phyloP scores from a whole-genome alignment of 2,113 vertebrate species.

The Anarrhichthys ocellatus region DNA sequence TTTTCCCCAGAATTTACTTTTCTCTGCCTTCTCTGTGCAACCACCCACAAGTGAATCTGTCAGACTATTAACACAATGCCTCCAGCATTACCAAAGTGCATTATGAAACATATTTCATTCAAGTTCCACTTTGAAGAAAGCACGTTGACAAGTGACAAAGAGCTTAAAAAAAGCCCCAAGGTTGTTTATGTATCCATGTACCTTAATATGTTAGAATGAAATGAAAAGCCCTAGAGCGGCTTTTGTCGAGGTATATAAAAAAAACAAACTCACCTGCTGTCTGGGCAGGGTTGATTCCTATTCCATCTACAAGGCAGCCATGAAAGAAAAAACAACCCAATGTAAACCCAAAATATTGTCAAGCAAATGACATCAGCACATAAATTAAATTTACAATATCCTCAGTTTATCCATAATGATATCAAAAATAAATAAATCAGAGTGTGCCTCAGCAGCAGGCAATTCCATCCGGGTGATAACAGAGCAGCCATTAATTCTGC shows the following conservation, averaged over 20 bases:
- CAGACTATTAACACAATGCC: slow-evolving; percentile 28
- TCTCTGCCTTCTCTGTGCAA: slow-evolving; percentile 4
- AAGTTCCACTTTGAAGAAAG: slow-evolving; percentile 15
- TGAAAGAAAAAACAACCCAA: slow-evolving; percentile 23
- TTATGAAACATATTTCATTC: slow-evolving; percentile 34
- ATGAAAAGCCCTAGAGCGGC: neutral
- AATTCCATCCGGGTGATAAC: slow-evolving; percentile 31
- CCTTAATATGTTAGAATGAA: slow-evolving; percentile 5
- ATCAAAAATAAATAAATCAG: neutral
- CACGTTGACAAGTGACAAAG: slow-evolving; percentile 4
- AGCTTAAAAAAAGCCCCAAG: slow-evolving; percentile 14
- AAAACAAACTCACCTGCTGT: slow-evolving; percentile 80
- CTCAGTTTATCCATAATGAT: slow-evolving; percentile 17
- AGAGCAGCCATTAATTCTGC: slow-evolving; percentile 8
- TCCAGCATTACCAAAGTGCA: slow-evolving; percentile 11
- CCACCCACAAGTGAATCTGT: slow-evolving; percentile 28
- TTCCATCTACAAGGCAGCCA: slow-evolving; percentile 77
- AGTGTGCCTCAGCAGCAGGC: slow-evolving; percentile 5
- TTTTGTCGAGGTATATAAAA: neutral
- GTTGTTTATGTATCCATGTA: neutral
- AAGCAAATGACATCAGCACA: slow-evolving; percentile 28
- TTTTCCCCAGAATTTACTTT: neutral
- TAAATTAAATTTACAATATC: slow-evolving; percentile 13
- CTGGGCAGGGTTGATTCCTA: slow-evolving; percentile 86
- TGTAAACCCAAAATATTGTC: neutral